Evolutionary conservation across 2,113 vertebrate genomes (phyloP).

Genomic region (Pristiophorus japonicus): DNA sequence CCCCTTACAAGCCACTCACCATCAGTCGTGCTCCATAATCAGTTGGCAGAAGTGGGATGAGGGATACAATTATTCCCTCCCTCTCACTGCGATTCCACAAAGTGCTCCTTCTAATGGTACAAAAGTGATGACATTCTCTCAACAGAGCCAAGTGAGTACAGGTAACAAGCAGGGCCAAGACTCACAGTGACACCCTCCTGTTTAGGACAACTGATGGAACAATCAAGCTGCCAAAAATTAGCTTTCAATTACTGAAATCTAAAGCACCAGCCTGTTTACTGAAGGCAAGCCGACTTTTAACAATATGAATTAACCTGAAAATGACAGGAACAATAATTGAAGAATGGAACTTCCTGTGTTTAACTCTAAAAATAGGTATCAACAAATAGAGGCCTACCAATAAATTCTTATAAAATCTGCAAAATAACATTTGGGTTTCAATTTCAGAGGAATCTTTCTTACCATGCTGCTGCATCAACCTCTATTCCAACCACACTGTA

Average conservation of each 20-base stretch:
- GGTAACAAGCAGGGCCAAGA: neutral
- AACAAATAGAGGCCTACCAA: neutral
- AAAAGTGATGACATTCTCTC: neutral
- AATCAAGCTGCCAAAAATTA: neutral
- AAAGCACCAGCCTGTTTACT: neutral
- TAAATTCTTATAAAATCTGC: neutral
- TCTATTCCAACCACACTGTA: neutral
- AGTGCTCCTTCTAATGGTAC: neutral
- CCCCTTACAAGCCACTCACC: neutral
- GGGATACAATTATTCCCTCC: neutral
- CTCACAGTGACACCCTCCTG: neutral
- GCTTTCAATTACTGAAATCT: neutral
- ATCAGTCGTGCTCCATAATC: neutral
- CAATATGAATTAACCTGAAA: neutral
- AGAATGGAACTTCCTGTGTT: neutral
- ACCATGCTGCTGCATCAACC: neutral
- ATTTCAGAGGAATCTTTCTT: neutral
- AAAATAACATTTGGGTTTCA: neutral
- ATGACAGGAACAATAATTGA: neutral
- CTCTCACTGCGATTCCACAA: neutral
- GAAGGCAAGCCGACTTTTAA: neutral
- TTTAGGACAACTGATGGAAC: neutral
- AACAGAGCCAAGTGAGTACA: neutral
- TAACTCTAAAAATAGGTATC: neutral
- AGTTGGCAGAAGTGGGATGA: neutral